Percentiles rank a stretch among this genome's conserved stretches.
These are phyloP conservation scores for Euura saliciscinereae DNA, from an alignment of 1,140 invertebrate genomes.

Conservation along the genomic window DNA sequence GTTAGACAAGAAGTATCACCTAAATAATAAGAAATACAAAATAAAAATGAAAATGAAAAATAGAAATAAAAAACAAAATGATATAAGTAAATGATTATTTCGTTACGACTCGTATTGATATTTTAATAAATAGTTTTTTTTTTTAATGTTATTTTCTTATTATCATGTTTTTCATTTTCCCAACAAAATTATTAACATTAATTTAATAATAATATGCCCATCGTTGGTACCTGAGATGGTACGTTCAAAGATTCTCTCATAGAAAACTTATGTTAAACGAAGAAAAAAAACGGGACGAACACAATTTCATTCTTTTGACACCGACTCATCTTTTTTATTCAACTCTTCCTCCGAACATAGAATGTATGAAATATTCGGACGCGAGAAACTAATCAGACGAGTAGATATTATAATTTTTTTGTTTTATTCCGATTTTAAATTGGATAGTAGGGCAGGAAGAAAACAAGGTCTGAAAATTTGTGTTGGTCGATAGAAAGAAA, in stretches of 20 bases:
- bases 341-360: too few relatives aligned
- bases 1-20: background rate
- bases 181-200: conserved; percentile 1
- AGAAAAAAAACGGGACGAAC: background rate
- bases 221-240: background rate
- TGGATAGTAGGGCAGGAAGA: background rate
- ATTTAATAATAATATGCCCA: conserved; percentile 1
- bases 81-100: background rate
- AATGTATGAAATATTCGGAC: too few relatives aligned
- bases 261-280: background rate
- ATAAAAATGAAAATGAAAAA: too few relatives aligned
- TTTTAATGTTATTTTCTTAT: background rate
- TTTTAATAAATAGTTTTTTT: conserved; percentile 2
- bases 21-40: too few relatives aligned
- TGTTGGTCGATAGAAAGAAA: background rate
- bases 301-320: background rate
- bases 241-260: background rate
- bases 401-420: background rate
- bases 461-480: background rate
- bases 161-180: too few relatives aligned
- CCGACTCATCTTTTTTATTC: background rate
- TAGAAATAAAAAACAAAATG: background rate
- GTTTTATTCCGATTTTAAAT: too few relatives aligned
- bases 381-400: too few relatives aligned
- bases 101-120: conserved; percentile 1